These are phyloP conservation scores for Heliconius charithonia DNA, from an alignment of 2,888 invertebrate genomes.

Conservation along the genomic window DNA sequence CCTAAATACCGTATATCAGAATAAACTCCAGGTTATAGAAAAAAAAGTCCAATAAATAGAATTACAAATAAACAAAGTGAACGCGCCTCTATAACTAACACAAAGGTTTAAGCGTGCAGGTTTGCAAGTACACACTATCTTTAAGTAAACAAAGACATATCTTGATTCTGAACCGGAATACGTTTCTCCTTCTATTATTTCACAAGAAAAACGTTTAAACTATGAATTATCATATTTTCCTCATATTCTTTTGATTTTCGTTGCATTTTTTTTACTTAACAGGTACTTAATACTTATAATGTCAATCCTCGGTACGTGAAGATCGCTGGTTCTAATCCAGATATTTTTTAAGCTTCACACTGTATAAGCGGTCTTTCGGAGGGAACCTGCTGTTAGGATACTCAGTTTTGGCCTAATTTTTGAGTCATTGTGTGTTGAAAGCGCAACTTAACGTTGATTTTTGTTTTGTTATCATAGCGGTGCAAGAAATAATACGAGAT, in stretches of 20 bases:
- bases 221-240: constrained; percentile 9
- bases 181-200: constrained; percentile 25
- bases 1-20: too few relatives aligned
- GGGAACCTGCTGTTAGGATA: background rate
- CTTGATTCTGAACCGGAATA: constrained; percentile 32
- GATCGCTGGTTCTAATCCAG: background rate
- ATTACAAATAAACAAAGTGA: constrained; percentile 5
- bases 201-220: constrained; percentile 21
- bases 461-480: background rate
- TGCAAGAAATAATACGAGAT: background rate
- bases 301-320: background rate
- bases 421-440: background rate
- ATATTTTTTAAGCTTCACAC: background rate
- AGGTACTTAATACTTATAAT: too few relatives aligned
- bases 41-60: background rate
- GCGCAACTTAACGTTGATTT: background rate
- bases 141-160: constrained; percentile 39
- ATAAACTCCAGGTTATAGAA: too few relatives aligned
- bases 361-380: background rate
- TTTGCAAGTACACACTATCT: constrained; percentile 37
- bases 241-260: background rate
- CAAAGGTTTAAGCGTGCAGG: constrained; percentile 31
- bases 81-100: constrained; percentile 29
- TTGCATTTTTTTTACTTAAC: too few relatives aligned
- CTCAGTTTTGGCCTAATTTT: background rate